These are phyloP conservation scores for Temnothorax unifasciatus DNA, from an alignment of 2,888 invertebrate genomes.

Conservation along the genomic window DNA sequence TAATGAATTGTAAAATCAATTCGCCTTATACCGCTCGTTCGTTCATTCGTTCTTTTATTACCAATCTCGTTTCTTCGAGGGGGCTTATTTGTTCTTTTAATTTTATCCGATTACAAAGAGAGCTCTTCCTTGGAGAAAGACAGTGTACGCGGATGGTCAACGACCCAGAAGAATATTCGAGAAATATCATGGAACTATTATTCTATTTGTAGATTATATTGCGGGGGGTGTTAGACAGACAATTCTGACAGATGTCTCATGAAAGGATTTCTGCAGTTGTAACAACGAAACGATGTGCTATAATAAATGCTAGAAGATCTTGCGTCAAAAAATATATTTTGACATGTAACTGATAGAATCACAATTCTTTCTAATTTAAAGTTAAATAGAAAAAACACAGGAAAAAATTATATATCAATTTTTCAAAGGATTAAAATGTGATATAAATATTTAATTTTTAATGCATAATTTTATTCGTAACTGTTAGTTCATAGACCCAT, in stretches of 20 bases:
- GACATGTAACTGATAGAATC: not conserved
- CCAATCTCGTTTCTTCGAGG: slow-evolving; percentile 4
- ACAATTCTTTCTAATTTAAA: not conserved
- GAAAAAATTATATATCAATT: not conserved
- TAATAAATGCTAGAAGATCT: slow-evolving; percentile 18
- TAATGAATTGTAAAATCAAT: slow-evolving; percentile 47
- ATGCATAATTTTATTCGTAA: not conserved
- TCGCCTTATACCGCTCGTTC: not conserved
- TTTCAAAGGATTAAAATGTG: not conserved
- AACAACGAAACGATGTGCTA: not conserved
- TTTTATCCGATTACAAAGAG: slow-evolving; percentile 32
- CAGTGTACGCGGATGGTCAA: not conserved
- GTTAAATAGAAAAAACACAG: not conserved
- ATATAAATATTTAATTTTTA: slow-evolving; percentile 5
- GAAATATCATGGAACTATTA: slow-evolving; percentile 1
- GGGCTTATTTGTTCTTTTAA: slow-evolving; percentile 27
- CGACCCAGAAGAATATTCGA: slow-evolving; percentile 29
- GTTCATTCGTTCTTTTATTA: slow-evolving; percentile 4
- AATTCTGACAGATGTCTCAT: slow-evolving; percentile 5
- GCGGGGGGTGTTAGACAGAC: not conserved
- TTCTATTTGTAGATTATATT: slow-evolving; percentile 4
- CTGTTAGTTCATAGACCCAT: not conserved
- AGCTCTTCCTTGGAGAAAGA: not conserved
- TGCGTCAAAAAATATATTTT: not conserved
- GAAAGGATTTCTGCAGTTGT: not conserved